A percentile compares a stretch with the other conserved stretches of the same genome.
Conservation (phyloP, 2,113 vertebrate genomes). For the Corythaeola cristata region DNA sequence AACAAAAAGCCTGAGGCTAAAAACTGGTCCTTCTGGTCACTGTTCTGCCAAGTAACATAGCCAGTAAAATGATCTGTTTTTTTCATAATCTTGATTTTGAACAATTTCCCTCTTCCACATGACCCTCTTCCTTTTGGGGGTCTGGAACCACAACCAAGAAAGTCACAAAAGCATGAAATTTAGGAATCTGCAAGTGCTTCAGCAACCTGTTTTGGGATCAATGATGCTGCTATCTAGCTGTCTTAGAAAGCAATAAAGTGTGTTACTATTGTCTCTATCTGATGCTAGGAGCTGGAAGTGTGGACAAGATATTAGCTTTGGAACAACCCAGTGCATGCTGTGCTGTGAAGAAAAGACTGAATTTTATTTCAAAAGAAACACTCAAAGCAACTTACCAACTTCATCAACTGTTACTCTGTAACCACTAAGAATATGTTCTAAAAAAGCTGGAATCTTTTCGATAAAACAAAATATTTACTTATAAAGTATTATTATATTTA, state of each 20-base stretch:
- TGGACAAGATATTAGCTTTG: background rate
- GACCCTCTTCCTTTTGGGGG: background rate
- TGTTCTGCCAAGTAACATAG: background rate
- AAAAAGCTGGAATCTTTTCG: background rate
- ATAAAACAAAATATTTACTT: conserved; percentile 23
- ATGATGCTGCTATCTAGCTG: background rate
- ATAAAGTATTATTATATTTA: background rate
- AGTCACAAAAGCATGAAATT: background rate
- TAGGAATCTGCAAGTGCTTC: background rate
- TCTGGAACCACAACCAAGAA: background rate
- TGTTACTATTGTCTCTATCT: background rate
- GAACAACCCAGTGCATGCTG: background rate
- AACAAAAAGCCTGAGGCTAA: background rate
- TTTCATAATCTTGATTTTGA: background rate
- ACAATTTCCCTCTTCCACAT: background rate
- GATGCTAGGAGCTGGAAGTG: background rate
- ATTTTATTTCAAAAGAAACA: background rate
- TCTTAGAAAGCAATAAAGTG: background rate
- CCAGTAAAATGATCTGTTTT: background rate
- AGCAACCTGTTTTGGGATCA: background rate
- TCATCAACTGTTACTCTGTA: background rate
- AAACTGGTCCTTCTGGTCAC: background rate
- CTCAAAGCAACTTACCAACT: background rate
- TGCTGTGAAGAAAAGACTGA: background rate
- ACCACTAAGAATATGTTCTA: background rate